Evolutionary conservation across 2,797 vertebrate genomes (phyloP), one percentile per base, ranked within the genome.

Genomic region (Alauda arvensis): DNA sequence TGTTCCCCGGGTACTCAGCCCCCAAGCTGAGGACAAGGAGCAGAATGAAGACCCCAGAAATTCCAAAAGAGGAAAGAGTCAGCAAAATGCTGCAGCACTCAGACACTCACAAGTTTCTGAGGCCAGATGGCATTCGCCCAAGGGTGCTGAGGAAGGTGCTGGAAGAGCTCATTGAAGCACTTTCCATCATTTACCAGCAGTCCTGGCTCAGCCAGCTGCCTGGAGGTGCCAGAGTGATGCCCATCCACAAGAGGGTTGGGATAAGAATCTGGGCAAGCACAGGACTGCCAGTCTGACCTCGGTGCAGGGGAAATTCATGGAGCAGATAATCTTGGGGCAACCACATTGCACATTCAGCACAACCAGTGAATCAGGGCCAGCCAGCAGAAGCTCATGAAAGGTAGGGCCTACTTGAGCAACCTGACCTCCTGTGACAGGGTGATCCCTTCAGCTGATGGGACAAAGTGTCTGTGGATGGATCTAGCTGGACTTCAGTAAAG

Each of bases 121-220:
- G 3, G 45, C 18, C 0, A 0, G 18, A n/a, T 37, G 39, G 62
- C 37, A 49, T 51, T 18, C 14, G 37, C 28, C 14, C 28, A 55
- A 75, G 23, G 20, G n/a, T 33, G 33, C 33, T 2, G 5, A 69
- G 70, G 33, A 12, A 43, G 33, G 14, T 31, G 24, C 14, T 43
- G 24, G 56, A 40, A 63, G 63, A 40, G 40, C 45, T 76, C 45
- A 18, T 9, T 8, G 19, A 52, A 43, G 29, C 33, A 28, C 39
- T 11, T 76, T 28, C 6, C 39, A 46, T 57, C 57, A 24, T 24
- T 63, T 59, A 28, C 10, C 57, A 70, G 45, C 45, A 70, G 25
- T 31, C 15, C 57, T 40, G 70, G 63, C 71, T 76, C 18, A 33
- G 29, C 8, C 55, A 39, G 34, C 37, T 74, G 34, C 61, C 48